Percentiles rank a stretch among this genome's conserved stretches.
Conservation (phyloP, 2,113 vertebrate genomes). For the Raja brachyura region DNA sequence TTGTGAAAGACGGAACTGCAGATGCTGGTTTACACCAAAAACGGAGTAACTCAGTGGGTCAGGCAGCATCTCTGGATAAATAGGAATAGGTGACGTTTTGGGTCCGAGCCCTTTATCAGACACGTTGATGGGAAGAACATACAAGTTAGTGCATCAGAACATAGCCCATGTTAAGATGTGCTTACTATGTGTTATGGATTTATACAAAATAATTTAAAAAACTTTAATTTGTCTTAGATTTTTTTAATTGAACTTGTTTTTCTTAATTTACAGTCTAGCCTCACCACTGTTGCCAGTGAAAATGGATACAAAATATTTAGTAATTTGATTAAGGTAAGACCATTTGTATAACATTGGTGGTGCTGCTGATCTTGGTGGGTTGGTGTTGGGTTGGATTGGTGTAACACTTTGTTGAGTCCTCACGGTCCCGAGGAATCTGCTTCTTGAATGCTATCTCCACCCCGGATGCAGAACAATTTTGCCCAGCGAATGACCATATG, state of each 20-base stretch:
- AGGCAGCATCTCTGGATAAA: too few relatives aligned
- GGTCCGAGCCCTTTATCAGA: too few relatives aligned
- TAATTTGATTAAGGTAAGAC: conserved; percentile 70
- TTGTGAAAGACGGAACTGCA: too few relatives aligned
- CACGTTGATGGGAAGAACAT: too few relatives aligned
- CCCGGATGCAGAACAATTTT: too few relatives aligned
- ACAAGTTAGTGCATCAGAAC: neutral
- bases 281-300: conserved; percentile 59
- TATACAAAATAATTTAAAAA: conserved; percentile 46
- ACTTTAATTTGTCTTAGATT: conserved; percentile 43
- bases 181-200: neutral
- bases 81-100: too few relatives aligned
- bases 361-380: neutral
- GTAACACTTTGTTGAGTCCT: neutral
- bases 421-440: too few relatives aligned
- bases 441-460: too few relatives aligned
- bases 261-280: conserved; percentile 61
- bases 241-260: conserved; percentile 37
- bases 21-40: too few relatives aligned
- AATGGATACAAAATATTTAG: conserved; percentile 79
- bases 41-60: too few relatives aligned
- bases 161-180: neutral
- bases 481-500: too few relatives aligned
- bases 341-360: neutral
- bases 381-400: too few relatives aligned